Percentiles rank a stretch among this genome's conserved stretches.
Evolutionary conservation across 2,888 invertebrate genomes (phyloP).

Genomic region (Leptogaster cylindrica): DNA sequence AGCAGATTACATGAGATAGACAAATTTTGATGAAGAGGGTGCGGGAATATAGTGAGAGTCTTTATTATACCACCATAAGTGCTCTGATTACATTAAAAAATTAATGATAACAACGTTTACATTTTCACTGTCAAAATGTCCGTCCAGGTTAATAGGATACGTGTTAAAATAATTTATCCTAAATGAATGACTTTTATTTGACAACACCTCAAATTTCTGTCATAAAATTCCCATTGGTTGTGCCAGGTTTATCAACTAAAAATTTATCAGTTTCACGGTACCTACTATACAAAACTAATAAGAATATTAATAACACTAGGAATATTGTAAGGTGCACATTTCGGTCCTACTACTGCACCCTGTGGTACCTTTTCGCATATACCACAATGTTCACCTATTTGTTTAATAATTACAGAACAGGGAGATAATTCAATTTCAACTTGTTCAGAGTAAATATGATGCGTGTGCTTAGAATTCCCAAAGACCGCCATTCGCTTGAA

Average conservation of each 20-base stretch:
- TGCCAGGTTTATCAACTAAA: too few relatives aligned
- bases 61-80: background rate
- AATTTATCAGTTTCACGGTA: too few relatives aligned
- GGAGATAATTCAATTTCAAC: slow-evolving; percentile 23
- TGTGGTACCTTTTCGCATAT: background rate
- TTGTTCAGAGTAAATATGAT: slow-evolving; percentile 2
- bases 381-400: slow-evolving; percentile 1
- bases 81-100: slow-evolving; percentile 16
- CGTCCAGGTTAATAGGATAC: background rate
- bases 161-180: too few relatives aligned
- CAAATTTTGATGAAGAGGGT: too few relatives aligned
- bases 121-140: background rate
- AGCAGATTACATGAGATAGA: background rate
- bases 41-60: slow-evolving; percentile 1
- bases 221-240: background rate
- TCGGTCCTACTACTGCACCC: slow-evolving; percentile 3
- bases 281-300: too few relatives aligned
- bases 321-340: slow-evolving; percentile 15
- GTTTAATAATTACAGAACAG: slow-evolving; percentile 13
- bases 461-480: background rate
- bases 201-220: background rate
- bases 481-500: background rate
- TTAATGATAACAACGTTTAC: slow-evolving; percentile 9
- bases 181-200: background rate
- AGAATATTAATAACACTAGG: slow-evolving; percentile 11